Evolutionary conservation across 2,888 invertebrate genomes (phyloP), one percentile per base, ranked within the genome.

Genomic region (Caradrina clavipalpis): DNA sequence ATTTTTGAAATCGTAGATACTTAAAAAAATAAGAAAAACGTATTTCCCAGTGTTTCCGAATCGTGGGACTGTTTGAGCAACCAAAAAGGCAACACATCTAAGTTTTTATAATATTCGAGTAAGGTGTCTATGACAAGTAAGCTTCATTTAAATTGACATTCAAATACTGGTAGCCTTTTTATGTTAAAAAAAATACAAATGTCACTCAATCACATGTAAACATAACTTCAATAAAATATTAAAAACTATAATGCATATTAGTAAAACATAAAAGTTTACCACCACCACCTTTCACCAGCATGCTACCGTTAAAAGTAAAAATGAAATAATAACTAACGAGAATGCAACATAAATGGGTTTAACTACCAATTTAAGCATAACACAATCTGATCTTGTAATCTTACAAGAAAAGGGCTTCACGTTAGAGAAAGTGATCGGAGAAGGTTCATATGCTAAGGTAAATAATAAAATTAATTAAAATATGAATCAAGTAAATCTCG

Each of bases 371-470:
- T 86, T 94, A 70, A 87, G 80, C 59, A 91, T 91, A 59, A 93
- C 95, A 71, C 90, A 90, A 49, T 96, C 96, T 1, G 96, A 96
- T 80, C 78, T 94, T 2, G 74, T 84, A 53, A 87, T 95, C 22
- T 83, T 96, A 73, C 91, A 93, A 84, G 95, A 95, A 76, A 95
- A 92, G 78, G 97, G 97, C 22, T 97, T 97, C 87, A 93, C 95
- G 69, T 87, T 98, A 51, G 89, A 97, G 58, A 97, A 96, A 89
- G 92, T 97, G 78, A 91, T 98, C 62, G 98, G 98, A 35, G 97
- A 98, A 94, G 98, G 98, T 51, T 97, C 98, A 5, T 98, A 98
- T 86, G 98, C 98, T 47, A 97, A 97, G 95, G 98, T 98, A 89
- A 81, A 69, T 54, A 50, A 31, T 21, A 8, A 63, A 66, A n/a